These are phyloP conservation scores for Papilio polytes DNA, from an alignment of 1,140 invertebrate species.

Conservation along the genomic window DNA sequence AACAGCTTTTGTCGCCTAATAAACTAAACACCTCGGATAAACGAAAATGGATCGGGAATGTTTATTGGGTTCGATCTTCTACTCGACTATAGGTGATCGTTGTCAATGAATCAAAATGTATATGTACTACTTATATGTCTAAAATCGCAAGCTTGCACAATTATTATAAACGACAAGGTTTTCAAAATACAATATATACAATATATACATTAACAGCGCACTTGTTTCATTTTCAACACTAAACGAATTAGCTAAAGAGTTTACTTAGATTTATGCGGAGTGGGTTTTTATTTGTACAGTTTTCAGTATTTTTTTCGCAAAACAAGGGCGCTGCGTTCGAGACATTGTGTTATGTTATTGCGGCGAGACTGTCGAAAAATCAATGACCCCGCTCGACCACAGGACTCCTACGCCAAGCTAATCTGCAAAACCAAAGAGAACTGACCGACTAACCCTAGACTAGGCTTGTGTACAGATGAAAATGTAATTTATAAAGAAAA, in stretches of 20 bases:
- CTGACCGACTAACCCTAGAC: too few relatives aligned
- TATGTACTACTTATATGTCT: neutral
- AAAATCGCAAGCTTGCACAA: slow-evolving; percentile 8
- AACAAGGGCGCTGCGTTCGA: slow-evolving; percentile 26
- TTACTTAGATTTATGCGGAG: neutral
- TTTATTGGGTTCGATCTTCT: neutral
- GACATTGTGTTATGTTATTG: slow-evolving; percentile 22
- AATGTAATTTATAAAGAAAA: too few relatives aligned
- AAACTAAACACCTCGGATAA: too few relatives aligned
- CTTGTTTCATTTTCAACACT: neutral
- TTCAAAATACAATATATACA: too few relatives aligned
- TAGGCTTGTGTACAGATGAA: too few relatives aligned
- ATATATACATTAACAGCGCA: neutral
- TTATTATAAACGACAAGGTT: neutral
- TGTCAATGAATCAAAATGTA: too few relatives aligned
- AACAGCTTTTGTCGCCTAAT: too few relatives aligned
- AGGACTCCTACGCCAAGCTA: neutral
- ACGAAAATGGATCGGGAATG: neutral
- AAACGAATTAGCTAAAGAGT: neutral
- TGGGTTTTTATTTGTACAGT: neutral
- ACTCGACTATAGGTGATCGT: too few relatives aligned
- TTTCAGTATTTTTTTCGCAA: neutral
- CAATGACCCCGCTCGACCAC: slow-evolving; percentile 25
- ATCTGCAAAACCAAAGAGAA: neutral
- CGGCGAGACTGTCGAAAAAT: slow-evolving; percentile 14